phyloP scores from a whole-genome alignment of 1,140 invertebrate genomes.

The Atta texana region DNA sequence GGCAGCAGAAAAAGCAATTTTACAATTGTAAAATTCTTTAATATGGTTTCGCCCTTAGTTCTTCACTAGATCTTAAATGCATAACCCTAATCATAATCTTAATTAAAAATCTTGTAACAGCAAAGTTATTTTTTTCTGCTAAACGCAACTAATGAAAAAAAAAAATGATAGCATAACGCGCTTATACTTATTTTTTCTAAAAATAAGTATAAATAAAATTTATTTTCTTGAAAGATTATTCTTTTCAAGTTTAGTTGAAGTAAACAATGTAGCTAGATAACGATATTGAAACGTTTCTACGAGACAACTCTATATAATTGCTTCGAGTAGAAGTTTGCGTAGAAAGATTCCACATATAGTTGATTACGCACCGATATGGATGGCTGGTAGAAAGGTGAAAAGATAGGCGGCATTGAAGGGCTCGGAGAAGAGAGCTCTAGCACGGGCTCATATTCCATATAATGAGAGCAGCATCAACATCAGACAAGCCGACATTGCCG shows the following conservation, averaged over 20 bases:
- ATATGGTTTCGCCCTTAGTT: no score
- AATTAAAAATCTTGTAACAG: no score
- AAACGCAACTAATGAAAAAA: not conserved
- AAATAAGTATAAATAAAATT: not conserved
- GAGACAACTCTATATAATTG: not conserved
- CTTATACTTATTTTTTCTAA: not conserved
- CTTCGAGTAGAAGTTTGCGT: slow-evolving; percentile 58
- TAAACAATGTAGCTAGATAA: not conserved
- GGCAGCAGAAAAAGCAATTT: no score
- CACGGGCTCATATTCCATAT: slow-evolving; percentile 83
- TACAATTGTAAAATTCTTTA: no score
- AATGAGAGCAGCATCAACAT: slow-evolving; percentile 81
- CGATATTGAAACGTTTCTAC: not conserved
- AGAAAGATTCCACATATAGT: not conserved
- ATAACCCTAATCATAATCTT: no score
- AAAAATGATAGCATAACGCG: not conserved
- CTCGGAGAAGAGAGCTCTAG: slow-evolving; percentile 74
- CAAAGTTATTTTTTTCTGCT: no score
- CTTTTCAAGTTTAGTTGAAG: not conserved
- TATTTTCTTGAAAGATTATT: not conserved
- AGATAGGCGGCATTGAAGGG: slow-evolving; percentile 38
- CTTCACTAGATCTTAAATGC: no score
- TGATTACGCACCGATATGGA: slow-evolving; percentile 30
- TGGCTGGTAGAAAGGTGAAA: slow-evolving; percentile 55
- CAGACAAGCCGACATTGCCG: slow-evolving; percentile 79